Evolutionary conservation across 2,888 invertebrate species (phyloP).

Genomic region (Antitype chi): DNA sequence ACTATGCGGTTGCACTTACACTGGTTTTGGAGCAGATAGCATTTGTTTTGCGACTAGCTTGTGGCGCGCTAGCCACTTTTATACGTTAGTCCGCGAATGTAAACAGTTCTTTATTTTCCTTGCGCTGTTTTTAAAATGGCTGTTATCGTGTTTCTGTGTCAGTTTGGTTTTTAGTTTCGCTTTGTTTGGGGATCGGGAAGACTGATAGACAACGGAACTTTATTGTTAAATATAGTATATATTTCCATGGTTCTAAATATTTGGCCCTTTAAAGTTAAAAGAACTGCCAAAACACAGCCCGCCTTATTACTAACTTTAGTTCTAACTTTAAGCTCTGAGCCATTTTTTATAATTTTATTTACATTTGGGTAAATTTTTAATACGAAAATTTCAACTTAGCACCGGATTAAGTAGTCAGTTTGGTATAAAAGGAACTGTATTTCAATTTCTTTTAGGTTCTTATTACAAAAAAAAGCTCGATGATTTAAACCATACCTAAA

Average conservation of each 20-base stretch:
- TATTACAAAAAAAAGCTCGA: too few species aligned
- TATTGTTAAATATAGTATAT: too few species aligned
- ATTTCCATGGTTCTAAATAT: background rate
- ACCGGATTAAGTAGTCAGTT: too few species aligned
- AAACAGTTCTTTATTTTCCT: constrained; percentile 23
- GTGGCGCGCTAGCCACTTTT: constrained; percentile 27
- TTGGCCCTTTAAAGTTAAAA: background rate
- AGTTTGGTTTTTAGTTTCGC: constrained; percentile 2
- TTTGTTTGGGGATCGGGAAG: background rate
- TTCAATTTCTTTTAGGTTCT: too few species aligned
- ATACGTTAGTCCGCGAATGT: constrained; percentile 26
- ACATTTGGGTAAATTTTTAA: too few species aligned
- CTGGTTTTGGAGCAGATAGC: constrained; percentile 30
- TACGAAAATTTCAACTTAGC: too few species aligned
- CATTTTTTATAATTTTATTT: too few species aligned
- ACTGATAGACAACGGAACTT: too few species aligned
- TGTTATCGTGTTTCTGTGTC: constrained; percentile 16
- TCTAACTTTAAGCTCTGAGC: too few species aligned
- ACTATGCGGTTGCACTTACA: constrained; percentile 41
- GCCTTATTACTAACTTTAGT: too few species aligned
- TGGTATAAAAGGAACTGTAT: too few species aligned
- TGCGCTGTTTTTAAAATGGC: constrained; percentile 19
- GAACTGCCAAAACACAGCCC: background rate
- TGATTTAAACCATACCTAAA: too few species aligned
- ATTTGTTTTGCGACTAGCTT: constrained; percentile 49